These are phyloP conservation scores for Balaeniceps rex DNA, from an alignment of 2,113 vertebrate genomes.

Conservation along the genomic window DNA sequence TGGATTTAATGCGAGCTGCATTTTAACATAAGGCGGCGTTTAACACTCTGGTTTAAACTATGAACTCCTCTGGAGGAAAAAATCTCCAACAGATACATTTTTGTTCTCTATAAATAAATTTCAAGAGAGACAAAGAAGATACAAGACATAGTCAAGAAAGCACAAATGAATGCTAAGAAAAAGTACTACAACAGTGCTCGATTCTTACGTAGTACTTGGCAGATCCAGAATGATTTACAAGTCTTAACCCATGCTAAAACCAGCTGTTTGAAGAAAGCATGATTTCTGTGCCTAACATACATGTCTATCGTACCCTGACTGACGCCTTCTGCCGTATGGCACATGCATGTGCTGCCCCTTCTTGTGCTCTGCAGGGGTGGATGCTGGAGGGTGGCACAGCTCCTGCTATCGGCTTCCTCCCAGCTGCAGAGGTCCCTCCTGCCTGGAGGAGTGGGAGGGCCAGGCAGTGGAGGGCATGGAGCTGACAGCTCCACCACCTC, in stretches of 20 bases:
- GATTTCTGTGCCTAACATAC: not conserved
- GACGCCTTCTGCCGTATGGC: not conserved
- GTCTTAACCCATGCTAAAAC: not conserved
- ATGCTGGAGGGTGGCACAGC: not conserved
- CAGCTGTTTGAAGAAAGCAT: not conserved
- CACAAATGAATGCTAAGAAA: not conserved
- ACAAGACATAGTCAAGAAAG: not conserved
- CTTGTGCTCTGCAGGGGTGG: not conserved
- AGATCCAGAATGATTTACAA: not conserved
- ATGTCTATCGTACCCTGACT: fast-evolving
- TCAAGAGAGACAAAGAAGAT: not conserved
- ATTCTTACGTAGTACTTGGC: not conserved
- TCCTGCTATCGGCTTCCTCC: not conserved
- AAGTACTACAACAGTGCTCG: not conserved
- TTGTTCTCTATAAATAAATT: not conserved
- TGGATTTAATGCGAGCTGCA: not conserved
- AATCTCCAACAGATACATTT: not conserved
- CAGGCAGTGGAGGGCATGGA: fast-evolving
- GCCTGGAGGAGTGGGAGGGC: no score
- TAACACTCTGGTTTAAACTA: not conserved
- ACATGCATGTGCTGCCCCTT: not conserved
- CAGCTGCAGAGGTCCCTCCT: not conserved
- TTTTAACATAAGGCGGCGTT: not conserved
- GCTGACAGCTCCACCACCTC: not conserved
- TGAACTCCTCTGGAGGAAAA: not conserved